Percentiles rank a stretch among this genome's conserved stretches.
These are phyloP conservation scores for Sebastes miniatus DNA, from an alignment of 2,797 vertebrate genomes.

Conservation along the genomic window DNA sequence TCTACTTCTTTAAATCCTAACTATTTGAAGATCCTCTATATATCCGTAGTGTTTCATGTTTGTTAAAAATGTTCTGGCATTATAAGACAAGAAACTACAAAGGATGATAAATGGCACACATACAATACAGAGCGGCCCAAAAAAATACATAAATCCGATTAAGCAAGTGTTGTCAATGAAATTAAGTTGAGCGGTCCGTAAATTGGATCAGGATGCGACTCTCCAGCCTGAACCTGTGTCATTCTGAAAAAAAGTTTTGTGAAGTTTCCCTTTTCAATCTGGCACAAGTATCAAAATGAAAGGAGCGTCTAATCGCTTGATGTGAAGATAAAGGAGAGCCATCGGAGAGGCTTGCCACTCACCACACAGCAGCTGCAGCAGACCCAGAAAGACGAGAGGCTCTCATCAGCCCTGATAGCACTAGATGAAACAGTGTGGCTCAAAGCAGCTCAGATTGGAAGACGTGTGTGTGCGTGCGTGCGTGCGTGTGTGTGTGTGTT, in stretches of 20 bases:
- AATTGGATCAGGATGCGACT: constrained; percentile 18
- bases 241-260: constrained; percentile 32
- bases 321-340: constrained; percentile 68
- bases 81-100: constrained; percentile 5
- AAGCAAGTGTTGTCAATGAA: constrained; percentile 7
- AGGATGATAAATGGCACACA: constrained; percentile 29
- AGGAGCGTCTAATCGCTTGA: constrained; percentile 64
- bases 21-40: not conserved
- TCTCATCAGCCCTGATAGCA: constrained; percentile 69
- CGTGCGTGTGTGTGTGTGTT: constrained; percentile 10
- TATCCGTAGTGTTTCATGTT: not conserved
- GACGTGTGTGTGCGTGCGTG: constrained; percentile 28
- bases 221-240: constrained; percentile 21
- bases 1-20: constrained; percentile 2
- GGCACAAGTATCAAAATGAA: constrained; percentile 64
- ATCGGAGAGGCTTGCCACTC: constrained; percentile 70
- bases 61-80: not conserved
- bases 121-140: constrained; percentile 2
- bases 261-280: constrained; percentile 58
- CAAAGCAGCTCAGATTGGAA: constrained; percentile 49
- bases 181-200: constrained; percentile 1
- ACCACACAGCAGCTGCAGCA: constrained; percentile 71
- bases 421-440: constrained; percentile 63
- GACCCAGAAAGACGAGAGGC: constrained; percentile 53
- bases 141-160: not conserved